These are phyloP conservation scores for Drosophila lacertosa DNA, from an alignment of 1,140 invertebrate genomes.

Conservation along the genomic window DNA sequence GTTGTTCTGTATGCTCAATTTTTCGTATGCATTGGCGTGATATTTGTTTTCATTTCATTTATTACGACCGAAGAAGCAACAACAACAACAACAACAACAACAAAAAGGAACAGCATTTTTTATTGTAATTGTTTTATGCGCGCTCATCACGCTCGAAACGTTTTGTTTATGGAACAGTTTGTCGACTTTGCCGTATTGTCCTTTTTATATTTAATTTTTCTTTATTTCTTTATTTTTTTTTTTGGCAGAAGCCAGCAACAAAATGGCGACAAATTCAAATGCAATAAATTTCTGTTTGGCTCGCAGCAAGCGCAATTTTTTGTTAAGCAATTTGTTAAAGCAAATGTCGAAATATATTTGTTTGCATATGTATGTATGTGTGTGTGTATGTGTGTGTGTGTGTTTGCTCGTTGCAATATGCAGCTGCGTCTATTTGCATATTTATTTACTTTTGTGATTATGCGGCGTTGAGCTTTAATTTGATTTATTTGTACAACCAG, in stretches of 20 bases:
- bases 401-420: slow-evolving; percentile 22
- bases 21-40: slow-evolving; percentile 62
- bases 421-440: slow-evolving; percentile 44
- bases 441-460: slow-evolving; percentile 76
- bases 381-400: slow-evolving; percentile 28
- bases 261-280: slow-evolving; percentile 77
- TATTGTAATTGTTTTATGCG: slow-evolving; percentile 71
- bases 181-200: slow-evolving; percentile 5
- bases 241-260: no score
- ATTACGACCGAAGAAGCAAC: slow-evolving; percentile 18
- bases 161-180: slow-evolving; percentile 51
- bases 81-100: slow-evolving; percentile 7
- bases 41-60: slow-evolving; percentile 79
- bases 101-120: slow-evolving; percentile 14
- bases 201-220: no score
- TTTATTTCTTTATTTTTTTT: no score
- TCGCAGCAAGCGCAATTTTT: background rate
- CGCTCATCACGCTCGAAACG: slow-evolving; percentile 49
- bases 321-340: slow-evolving; percentile 77
- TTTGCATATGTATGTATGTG: no score
- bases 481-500: slow-evolving; percentile 71
- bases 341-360: slow-evolving; percentile 74
- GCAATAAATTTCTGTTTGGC: slow-evolving; percentile 69
- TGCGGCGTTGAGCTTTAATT: slow-evolving; percentile 68
- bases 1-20: slow-evolving; percentile 42